phyloP scores from a whole-genome alignment of 2,888 invertebrate species.

The Ectobius pallidus region DNA sequence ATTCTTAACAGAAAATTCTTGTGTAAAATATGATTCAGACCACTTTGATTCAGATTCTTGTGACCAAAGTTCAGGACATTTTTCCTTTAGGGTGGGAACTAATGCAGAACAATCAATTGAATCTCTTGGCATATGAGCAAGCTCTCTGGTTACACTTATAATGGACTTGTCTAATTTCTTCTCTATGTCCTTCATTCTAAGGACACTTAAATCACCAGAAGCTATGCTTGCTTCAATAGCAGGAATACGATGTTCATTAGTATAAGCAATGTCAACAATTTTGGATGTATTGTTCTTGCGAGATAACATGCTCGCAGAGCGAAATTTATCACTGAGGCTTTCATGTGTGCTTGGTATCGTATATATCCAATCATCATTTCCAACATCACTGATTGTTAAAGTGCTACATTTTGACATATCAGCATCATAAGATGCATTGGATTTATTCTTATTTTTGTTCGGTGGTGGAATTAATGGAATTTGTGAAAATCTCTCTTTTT shows the following conservation, averaged over 20 bases:
- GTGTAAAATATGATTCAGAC: no score
- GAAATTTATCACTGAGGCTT: not conserved
- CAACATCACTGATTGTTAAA: not conserved
- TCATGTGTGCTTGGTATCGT: not conserved
- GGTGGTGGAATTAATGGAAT: no score
- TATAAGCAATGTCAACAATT: no score
- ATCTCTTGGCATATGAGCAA: not conserved
- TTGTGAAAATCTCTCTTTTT: no score
- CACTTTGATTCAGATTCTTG: not conserved
- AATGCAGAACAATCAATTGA: conserved; percentile 1
- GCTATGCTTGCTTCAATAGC: not conserved
- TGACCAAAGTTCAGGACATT: not conserved
- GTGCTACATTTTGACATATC: no score
- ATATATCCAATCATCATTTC: not conserved
- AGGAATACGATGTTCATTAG: not conserved
- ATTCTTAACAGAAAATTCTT: no score
- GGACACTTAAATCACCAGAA: not conserved
- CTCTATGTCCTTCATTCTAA: not conserved
- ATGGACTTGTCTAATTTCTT: not conserved
- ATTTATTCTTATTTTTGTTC: no score
- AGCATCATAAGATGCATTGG: not conserved
- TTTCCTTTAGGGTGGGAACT: not conserved
- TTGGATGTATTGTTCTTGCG: no score
- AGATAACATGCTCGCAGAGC: no score
- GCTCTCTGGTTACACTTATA: not conserved